Conservation (phyloP, 1,140 invertebrate species). For the Caenorhabditis elegans region DNA sequence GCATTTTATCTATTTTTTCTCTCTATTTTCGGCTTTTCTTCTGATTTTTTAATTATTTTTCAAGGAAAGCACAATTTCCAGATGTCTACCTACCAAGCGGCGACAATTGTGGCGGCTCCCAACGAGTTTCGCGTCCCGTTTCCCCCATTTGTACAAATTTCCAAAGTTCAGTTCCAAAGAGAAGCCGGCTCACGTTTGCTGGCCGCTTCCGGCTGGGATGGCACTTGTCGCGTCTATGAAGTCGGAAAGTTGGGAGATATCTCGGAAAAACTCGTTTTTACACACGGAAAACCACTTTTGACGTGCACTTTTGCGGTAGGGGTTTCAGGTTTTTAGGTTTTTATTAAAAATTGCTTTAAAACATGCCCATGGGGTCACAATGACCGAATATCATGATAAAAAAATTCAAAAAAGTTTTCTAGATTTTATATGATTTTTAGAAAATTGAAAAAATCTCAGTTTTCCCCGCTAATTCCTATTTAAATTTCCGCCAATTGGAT, state of each 20-base stretch:
- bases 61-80: not conserved
- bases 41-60: not conserved
- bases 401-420: too few relatives aligned
- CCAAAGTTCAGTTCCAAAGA: constrained; percentile 57
- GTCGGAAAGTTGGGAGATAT: constrained; percentile 52
- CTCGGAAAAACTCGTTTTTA: constrained; percentile 53
- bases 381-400: too few relatives aligned
- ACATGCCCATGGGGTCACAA: too few relatives aligned
- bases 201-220: constrained; percentile 59
- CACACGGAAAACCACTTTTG: constrained; percentile 58
- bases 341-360: constrained; percentile 19
- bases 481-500: too few relatives aligned
- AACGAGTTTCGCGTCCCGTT: constrained; percentile 41
- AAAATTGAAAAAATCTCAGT: too few relatives aligned
- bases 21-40: not conserved
- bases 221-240: constrained; percentile 58
- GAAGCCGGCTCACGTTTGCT: constrained; percentile 52
- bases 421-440: too few relatives aligned
- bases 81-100: constrained; percentile 11
- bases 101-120: constrained; percentile 34
- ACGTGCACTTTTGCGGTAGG: constrained; percentile 61
- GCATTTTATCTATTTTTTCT: not conserved
- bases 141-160: constrained; percentile 42
- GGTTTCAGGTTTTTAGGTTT: constrained; percentile 1
- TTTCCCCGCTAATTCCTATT: too few relatives aligned